Conservation (phyloP, 2,113 vertebrate genomes). For the Chinchilla lanigera region DNA sequence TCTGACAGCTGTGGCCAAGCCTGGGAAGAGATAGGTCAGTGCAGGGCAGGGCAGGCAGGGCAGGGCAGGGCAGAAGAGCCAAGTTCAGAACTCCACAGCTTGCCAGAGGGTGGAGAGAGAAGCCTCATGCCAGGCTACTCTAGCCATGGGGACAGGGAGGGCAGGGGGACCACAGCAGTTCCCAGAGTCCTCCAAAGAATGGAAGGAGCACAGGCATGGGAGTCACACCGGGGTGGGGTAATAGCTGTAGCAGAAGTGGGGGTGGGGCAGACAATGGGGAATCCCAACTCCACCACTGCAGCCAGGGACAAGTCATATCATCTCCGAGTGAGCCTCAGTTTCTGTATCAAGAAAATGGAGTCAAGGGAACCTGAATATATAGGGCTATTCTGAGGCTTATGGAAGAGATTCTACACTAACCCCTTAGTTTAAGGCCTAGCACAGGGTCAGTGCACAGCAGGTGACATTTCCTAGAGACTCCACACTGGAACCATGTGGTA, state of each 20-base stretch:
- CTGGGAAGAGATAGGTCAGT: constrained; percentile 11
- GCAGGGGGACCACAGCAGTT: background rate
- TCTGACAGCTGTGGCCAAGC: constrained; percentile 60
- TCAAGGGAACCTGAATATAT: background rate
- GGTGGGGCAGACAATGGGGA: background rate
- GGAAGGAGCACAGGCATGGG: background rate
- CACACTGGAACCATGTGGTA: background rate
- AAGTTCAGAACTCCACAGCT: background rate
- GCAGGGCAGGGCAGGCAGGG: too few species aligned
- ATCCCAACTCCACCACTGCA: background rate
- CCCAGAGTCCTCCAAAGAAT: background rate
- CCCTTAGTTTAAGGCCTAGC: background rate
- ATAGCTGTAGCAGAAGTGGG: background rate
- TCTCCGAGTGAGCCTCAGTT: background rate
- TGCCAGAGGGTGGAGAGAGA: background rate
- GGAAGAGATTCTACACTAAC: background rate
- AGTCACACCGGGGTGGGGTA: background rate
- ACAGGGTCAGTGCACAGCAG: background rate
- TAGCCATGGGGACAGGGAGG: background rate
- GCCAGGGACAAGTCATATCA: background rate
- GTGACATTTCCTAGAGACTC: background rate
- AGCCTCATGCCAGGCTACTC: background rate
- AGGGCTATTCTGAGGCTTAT: background rate
- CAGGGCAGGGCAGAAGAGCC: background rate
- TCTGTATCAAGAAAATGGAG: background rate